These are phyloP conservation scores for Crypturellus undulatus DNA, from an alignment of 2,113 vertebrate genomes.

Conservation along the genomic window DNA sequence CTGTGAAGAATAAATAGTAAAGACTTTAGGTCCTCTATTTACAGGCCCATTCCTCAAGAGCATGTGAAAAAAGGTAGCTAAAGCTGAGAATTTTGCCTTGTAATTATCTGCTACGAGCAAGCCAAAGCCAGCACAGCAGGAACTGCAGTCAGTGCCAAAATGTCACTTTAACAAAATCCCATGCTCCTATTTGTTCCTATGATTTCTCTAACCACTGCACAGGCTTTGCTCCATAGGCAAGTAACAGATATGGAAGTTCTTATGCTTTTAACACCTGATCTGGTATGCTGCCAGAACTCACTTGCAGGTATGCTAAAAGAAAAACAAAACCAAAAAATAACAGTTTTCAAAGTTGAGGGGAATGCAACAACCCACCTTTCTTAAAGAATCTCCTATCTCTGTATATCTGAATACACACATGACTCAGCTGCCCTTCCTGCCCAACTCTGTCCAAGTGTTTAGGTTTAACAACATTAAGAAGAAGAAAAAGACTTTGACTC, in stretches of 20 bases:
- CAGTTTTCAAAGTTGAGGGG: neutral
- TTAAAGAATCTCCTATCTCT: neutral
- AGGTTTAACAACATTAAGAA: neutral
- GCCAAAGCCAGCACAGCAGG: neutral
- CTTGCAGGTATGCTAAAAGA: neutral
- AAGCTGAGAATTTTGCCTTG: neutral
- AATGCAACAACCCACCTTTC: neutral
- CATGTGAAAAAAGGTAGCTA: neutral
- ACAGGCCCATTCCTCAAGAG: neutral
- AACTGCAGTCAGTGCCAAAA: neutral
- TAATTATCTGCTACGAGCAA: neutral
- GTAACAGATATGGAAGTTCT: neutral
- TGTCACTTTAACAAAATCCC: neutral
- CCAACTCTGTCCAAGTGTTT: neutral
- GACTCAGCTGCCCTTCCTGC: neutral
- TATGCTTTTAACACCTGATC: neutral
- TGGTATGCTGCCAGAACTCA: neutral
- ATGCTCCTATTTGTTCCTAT: neutral
- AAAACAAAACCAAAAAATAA: neutral
- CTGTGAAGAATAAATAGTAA: neutral
- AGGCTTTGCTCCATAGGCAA: neutral
- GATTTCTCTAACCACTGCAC: neutral
- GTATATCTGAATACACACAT: neutral
- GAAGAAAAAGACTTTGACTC: constrained; percentile 68
- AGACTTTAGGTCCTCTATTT: neutral